Evolutionary conservation across 2,888 invertebrate species (phyloP).

Genomic region (Diarsia rubi): DNA sequence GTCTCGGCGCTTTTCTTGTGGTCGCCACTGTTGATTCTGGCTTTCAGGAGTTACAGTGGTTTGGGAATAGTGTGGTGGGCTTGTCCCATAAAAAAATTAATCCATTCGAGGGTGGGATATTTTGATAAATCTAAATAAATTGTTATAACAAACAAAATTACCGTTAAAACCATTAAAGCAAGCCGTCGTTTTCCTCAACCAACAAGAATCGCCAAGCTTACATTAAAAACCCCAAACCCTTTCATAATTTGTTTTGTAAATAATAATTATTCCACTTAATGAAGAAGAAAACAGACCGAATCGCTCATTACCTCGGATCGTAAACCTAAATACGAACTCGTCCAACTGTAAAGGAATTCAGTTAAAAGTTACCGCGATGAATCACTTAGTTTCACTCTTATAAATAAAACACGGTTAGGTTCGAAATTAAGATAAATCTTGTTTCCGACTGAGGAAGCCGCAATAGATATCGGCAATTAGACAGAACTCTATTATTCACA

Average conservation of each 20-base stretch:
- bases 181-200: background rate
- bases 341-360: conserved; percentile 47
- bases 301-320: conserved; percentile 57
- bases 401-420: conserved; percentile 55
- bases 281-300: conserved; percentile 51
- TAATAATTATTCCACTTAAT: conserved; percentile 56
- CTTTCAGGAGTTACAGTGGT: no score
- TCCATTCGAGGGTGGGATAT: no score
- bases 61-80: no score
- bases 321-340: conserved; percentile 64
- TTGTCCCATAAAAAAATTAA: no score
- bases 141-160: background rate
- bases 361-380: conserved; percentile 62
- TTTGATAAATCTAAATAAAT: conserved; percentile 12
- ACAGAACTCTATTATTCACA: conserved; percentile 58
- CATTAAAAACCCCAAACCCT: conserved; percentile 24
- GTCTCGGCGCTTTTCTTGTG: no score
- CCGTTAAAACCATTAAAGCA: background rate
- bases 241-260: conserved; percentile 26
- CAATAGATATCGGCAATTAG: conserved; percentile 58
- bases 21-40: no score
- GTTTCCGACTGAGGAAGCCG: conserved; percentile 28
- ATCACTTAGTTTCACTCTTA: conserved; percentile 56
- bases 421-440: conserved; percentile 55
- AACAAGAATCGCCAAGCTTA: background rate